Base-by-base conservation (phyloP, 2,113 vertebrate genomes). In the Apteryx owenii region DNA sequence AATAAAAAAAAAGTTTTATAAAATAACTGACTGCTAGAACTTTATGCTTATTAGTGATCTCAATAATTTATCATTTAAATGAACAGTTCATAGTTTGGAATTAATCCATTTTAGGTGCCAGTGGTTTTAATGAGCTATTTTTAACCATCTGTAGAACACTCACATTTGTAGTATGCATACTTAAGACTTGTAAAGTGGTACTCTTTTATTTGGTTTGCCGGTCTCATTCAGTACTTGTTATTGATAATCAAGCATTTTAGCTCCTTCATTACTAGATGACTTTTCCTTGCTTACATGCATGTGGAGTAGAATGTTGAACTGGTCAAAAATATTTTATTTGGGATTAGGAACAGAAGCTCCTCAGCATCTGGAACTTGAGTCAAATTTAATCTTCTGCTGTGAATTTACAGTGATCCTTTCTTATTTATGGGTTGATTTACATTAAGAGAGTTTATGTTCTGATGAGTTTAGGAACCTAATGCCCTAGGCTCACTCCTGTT, bases 101-200 rank as follows among this genome's bases (percentile, higher is more conserved):
- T 60, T 2, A 85, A 46, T 81, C 54, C 16, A 3, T 71, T 73
- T 89, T 58, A 54, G 26, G 16, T 88, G 85, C 29, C 50, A 58
- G 38, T 80, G n/a, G 40, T 80, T 96, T 95, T 82, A 85, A 72
- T 93, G 62, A 40, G 48, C 31, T 89, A 12, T 33, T 93, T 87
- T 89, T 87, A 91, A 51, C n/a, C 11, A 44, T 5, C 44, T 40
- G 48, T 50, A 79, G 60, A 12, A 17, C 20, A 26, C 29, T 58
- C 7, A 15, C 6, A 13, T 82, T 89, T 29, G 42, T 6, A 18
- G 1, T 36, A 66, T 60, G 19, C 31, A 12, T 50, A 7, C 21
- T 13, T 14, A 60, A 42, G 58, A 18, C 28, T 65, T 65, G 0
- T 53, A 53, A 72, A 53, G 22, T 3, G 20, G 50, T 88, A 81